Conservation (phyloP, 2,888 invertebrate genomes). For the Sycophila texana region DNA sequence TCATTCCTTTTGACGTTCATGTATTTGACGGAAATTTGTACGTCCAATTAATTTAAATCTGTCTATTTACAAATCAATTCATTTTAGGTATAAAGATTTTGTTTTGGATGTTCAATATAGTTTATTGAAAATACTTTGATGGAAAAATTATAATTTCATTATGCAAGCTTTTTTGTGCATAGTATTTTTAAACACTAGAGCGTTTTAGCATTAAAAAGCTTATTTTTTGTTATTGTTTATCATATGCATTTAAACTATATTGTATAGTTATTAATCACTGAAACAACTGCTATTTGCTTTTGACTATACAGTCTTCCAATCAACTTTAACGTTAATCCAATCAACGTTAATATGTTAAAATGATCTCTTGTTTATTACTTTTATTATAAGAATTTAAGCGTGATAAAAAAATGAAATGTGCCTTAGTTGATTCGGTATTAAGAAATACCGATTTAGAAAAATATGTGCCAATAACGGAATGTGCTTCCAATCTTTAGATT, state of each 20-base stretch:
- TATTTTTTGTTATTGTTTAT: constrained; percentile 38
- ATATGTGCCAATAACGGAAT: constrained; percentile 49
- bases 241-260: constrained; percentile 14
- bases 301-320: constrained; percentile 32
- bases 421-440: constrained; percentile 27
- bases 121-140: constrained; percentile 48
- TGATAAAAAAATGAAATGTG: constrained; percentile 19
- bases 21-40: constrained; percentile 13
- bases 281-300: constrained; percentile 23
- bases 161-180: constrained; percentile 26
- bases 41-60: not conserved
- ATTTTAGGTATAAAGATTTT: constrained; percentile 38
- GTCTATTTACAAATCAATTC: not conserved
- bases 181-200: not conserved
- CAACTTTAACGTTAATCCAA: not conserved
- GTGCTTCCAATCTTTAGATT: constrained; percentile 39
- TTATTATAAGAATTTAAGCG: constrained; percentile 16
- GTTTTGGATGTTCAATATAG: constrained; percentile 49
- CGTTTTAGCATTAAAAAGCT: not conserved
- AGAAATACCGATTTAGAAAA: constrained; percentile 7
- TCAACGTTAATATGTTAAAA: constrained; percentile 11
- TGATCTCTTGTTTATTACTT: constrained; percentile 46
- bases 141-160: constrained; percentile 12
- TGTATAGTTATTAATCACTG: constrained; percentile 9
- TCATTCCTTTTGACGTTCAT: not conserved